Evolutionary conservation across 2,113 vertebrate species (phyloP), one percentile per base, ranked within the genome.

Genomic region (Dipodomys ordii): DNA sequence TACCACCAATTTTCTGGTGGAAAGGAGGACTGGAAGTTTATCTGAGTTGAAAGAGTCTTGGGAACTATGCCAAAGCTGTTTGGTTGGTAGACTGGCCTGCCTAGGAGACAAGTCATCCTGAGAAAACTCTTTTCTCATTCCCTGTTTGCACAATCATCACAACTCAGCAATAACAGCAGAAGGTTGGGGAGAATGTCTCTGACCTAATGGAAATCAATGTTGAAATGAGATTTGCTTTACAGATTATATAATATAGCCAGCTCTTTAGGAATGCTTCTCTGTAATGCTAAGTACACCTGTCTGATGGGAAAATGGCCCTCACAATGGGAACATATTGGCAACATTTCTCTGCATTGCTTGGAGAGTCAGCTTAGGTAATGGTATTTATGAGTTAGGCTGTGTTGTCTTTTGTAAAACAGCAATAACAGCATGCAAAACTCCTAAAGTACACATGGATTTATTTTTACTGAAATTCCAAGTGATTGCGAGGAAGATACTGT

Each of bases 181-280:
- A 83, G 78, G 68, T 86, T 94, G 74, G 94, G 87, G 84, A 79
- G 80, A 94, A 35, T 3, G 0, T 90, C 69, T 94, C 83, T 84
- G 69, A 80, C 69, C 83, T 93, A 96, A 95, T 60, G 93, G 93
- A 95, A 96, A 96, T 96, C 96, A 95, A 96, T 93, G 79, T 89
- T 92, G 94, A 95, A 92, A 95, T 27, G 68, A 96, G 93, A 95
- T 88, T 95, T 83, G 27, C 87, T 96, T 92, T 88, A 87, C 90
- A 94, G 83, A 94, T 85, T 88, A 73, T 53, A 72, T 23, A 23
- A n/a, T 65, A 53, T 27, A 74, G 60, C 53, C 85, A 95, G 73
- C 71, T 83, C 44, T 92, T 94, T 9, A 76, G 82, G 84, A 93
- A 72, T 85, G 62, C 62, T 88, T 65, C 27, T 27, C 67, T 79